Base-by-base conservation (phyloP, 2,888 invertebrate species). In the Sericinus montela region DNA sequence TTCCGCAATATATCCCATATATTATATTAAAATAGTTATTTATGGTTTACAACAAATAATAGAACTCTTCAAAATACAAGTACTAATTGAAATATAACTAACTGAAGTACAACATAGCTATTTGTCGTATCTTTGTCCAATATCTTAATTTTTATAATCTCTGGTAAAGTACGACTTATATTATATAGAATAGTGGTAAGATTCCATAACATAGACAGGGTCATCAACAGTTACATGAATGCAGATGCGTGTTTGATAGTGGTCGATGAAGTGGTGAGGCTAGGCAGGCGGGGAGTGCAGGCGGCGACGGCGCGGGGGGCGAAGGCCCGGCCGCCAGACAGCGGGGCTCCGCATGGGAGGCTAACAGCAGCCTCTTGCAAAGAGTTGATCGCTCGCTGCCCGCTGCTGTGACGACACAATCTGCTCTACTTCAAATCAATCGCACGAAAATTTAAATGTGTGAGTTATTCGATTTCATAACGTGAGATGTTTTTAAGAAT, bases 341-440 rank as follows among this genome's bases (percentile, higher is more conserved):
- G 89, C 89, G 89, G 80, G 89, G 89, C 89, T 88, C 89, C 89
- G 80, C 76, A 72, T 84, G 88, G 89, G 87, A 84, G 84, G 85
- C 82, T 75, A 83, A 65, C 82, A 82, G 72, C 84, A 85, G 76
- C 85, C 82, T 86, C 81, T 83, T 83, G 81, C 87, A 83, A 65
- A 75, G 80, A 68, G 69, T 49, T 45, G 55, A 56, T 55, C 72
- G 63, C 65, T 68, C 70, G 72, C 45, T 46, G 51, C 43, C 43
- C 82, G 42, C 85, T 79, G 80, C 79, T 80, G 78, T 61, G 65
- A 72, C 75, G 89, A 75, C 68, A 66, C 67, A 44, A 35, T 39
- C 39, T 81, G 83, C 80, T 83, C 84, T 71, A 85, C 83, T 83
- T 81, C 65, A 70, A 78, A 74, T 70, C 69, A 72, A 75, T n/a